Base-by-base conservation (phyloP, 2,113 vertebrate species). In the Falco punctatus region DNA sequence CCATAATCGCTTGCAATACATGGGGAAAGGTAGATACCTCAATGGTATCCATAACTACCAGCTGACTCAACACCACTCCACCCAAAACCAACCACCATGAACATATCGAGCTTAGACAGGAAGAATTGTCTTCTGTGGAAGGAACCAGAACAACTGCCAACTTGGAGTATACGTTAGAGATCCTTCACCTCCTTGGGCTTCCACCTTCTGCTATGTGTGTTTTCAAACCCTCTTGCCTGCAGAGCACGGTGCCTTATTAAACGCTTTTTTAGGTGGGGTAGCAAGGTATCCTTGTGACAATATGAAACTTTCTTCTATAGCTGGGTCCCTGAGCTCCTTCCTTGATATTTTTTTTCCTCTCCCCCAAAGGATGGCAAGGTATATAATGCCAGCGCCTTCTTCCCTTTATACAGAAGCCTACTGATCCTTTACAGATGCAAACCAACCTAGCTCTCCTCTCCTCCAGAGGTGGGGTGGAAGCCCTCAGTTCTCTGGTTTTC, bases 11-110 rank as follows among this genome's bases (percentile, higher is more conserved):
- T 92, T 80, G 90, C 90, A 93, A 70, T 69, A 49, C 71, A 26
- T 42, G 66, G 81, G 93, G 73, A 85, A 87, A 91, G 85, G 85
- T 9, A 79, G 94, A 78, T 94, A 88, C 96, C 81, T 97, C 87
- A 94, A 3, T 92, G 71, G 94, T 94, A 95, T 92, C 94, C 74
- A 13, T 88, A 96, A 85, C 85, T 82, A 90, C 84, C 51, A 44
- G 78, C 78, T 95, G 95, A 90, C 93, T 90, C 94, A 95, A 91
- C n/a, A 40, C 49, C 0, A 0, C 96, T 94, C 96, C 94, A 94
- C 96, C 96, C 96, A 75, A 65, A 90, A 35, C 27, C 74, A 93
- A 58, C 70, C 87, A 11, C 62, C 46, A n/a, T 28, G 84, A 92
- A 61, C 62, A n/a, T 13, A 27, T 4, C 77, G 81, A 90, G 59